phyloP scores from a whole-genome alignment of 2,888 invertebrate species.

The Zygothrica quintamaculata region DNA sequence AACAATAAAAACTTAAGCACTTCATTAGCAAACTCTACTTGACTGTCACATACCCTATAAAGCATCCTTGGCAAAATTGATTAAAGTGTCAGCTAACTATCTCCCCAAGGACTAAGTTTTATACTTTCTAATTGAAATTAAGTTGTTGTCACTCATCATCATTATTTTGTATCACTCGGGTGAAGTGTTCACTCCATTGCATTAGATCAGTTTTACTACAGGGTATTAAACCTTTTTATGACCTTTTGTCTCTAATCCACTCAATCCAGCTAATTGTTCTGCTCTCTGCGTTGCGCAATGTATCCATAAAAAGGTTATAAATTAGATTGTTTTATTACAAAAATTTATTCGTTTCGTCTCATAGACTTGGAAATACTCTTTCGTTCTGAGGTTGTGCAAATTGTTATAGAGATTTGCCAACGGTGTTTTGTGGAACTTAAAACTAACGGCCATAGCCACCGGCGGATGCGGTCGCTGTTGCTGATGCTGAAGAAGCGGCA shows the following conservation, averaged over 20 bases:
- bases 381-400: constrained; percentile 10
- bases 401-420: neutral
- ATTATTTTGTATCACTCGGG: too few relatives aligned
- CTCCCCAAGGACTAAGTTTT: too few relatives aligned
- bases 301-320: constrained; percentile 10
- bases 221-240: neutral
- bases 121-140: too few relatives aligned
- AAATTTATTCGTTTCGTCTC: constrained; percentile 21
- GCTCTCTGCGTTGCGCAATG: constrained; percentile 1
- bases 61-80: too few relatives aligned
- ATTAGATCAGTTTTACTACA: too few relatives aligned
- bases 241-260: neutral
- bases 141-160: too few relatives aligned
- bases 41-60: too few relatives aligned
- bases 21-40: too few relatives aligned
- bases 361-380: constrained; percentile 47
- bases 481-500: constrained; percentile 49
- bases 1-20: too few relatives aligned
- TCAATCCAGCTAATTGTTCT: constrained; percentile 8
- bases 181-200: too few relatives aligned
- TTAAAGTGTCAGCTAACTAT: too few relatives aligned
- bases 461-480: constrained; percentile 30
- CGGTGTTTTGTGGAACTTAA: constrained; percentile 3
- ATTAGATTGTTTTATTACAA: constrained; percentile 25
- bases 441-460: constrained; percentile 42